Evolutionary conservation across 2,888 invertebrate species (phyloP).

Genomic region (Philhelius pedissequus): DNA sequence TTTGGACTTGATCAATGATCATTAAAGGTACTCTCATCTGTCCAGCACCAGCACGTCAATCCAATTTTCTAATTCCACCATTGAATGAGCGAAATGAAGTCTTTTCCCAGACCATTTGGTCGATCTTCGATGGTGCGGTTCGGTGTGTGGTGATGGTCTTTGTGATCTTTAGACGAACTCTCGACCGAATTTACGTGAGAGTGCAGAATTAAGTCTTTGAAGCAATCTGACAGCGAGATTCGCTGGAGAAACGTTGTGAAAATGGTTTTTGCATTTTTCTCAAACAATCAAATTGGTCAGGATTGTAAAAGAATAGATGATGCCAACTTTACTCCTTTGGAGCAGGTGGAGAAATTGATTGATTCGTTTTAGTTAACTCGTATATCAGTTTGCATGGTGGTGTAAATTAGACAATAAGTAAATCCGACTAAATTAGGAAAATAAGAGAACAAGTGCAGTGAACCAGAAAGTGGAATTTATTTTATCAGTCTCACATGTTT

Average conservation of each 20-base stretch:
- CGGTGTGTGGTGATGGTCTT: not conserved
- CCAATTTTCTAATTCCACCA: constrained; percentile 41
- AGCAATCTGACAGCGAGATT: not conserved
- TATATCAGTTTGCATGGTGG: not conserved
- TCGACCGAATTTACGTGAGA: constrained; percentile 54
- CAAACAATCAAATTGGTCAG: constrained; percentile 57
- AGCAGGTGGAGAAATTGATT: constrained; percentile 48
- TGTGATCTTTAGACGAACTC: constrained; percentile 51
- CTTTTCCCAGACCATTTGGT: constrained; percentile 49
- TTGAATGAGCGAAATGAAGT: constrained; percentile 17
- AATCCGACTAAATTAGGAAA: not conserved
- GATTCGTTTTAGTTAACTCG: constrained; percentile 21
- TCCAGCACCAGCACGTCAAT: constrained; percentile 48
- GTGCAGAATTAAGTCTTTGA: not conserved
- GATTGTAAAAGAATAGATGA: not conserved
- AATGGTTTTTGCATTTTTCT: constrained; percentile 51
- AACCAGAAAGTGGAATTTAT: constrained; percentile 12
- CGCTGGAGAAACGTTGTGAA: constrained; percentile 44
- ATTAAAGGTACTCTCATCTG: constrained; percentile 23
- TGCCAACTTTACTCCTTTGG: not conserved
- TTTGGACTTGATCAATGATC: constrained; percentile 5
- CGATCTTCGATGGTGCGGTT: not conserved
- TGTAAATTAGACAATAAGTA: constrained; percentile 28
- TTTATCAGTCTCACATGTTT: not conserved
- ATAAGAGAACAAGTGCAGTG: not conserved